Evolutionary conservation across 1,140 invertebrate species (phyloP).

Genomic region (Andricus grossulariae): DNA sequence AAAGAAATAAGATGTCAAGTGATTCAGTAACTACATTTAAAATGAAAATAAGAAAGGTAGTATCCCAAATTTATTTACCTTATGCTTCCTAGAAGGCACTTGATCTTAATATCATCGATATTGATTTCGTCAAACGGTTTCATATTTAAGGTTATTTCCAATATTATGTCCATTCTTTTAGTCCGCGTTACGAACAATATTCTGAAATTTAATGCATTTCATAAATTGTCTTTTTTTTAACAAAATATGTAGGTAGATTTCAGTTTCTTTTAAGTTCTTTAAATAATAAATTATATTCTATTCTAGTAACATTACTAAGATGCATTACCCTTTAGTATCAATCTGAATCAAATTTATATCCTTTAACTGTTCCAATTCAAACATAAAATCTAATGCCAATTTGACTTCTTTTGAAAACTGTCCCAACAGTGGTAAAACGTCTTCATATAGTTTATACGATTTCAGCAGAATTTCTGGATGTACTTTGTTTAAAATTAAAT

Average conservation of each 20-base stretch:
- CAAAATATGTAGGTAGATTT: neutral
- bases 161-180: conserved; percentile 54
- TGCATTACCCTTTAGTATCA: conserved; percentile 53
- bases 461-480: conserved; percentile 36
- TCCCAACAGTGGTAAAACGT: conserved; percentile 56
- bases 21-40: neutral
- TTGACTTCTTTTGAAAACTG: conserved; percentile 57
- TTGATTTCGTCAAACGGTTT: conserved; percentile 57
- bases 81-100: conserved; percentile 55
- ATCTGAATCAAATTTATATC: conserved; percentile 56
- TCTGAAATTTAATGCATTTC: conserved; percentile 42
- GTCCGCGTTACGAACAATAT: conserved; percentile 54
- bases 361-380: conserved; percentile 53
- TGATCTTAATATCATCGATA: conserved; percentile 50
- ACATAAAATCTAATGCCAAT: conserved; percentile 61
- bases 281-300: neutral
- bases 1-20: conserved; percentile 39
- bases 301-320: neutral
- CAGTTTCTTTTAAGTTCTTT: neutral
- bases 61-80: conserved; percentile 50
- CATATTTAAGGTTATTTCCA: conserved; percentile 54
- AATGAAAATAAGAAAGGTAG: neutral
- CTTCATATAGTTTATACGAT: conserved; percentile 47
- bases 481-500: conserved; percentile 56
- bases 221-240: conserved; percentile 19